A percentile compares a stretch with the other conserved stretches of the same genome.
These are phyloP conservation scores for Perdix hodgsoniae DNA, from an alignment of 2,797 vertebrate species.

Conservation along the genomic window DNA sequence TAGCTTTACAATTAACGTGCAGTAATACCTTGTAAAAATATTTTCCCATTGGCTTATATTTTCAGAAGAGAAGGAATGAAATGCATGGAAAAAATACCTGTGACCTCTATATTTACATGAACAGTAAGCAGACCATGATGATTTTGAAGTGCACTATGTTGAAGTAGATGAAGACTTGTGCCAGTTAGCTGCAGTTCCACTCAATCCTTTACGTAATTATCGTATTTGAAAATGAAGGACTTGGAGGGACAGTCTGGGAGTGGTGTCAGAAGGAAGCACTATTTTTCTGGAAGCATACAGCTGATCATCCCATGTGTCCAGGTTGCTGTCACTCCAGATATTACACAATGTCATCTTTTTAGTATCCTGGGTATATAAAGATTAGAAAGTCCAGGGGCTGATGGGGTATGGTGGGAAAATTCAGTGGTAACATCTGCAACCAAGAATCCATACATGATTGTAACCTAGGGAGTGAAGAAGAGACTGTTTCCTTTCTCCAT, in stretches of 20 bases:
- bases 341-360: not conserved
- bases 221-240: not conserved
- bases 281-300: not conserved
- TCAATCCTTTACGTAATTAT: not conserved
- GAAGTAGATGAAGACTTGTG: not conserved
- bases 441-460: not conserved
- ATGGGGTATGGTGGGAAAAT: not conserved
- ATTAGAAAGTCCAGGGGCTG: not conserved
- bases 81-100: not conserved
- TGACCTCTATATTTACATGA: not conserved
- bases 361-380: not conserved
- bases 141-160: not conserved
- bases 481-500: not conserved
- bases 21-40: constrained; percentile 29
- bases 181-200: not conserved
- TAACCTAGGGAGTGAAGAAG: not conserved
- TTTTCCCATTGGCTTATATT: not conserved
- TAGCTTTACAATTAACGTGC: not conserved
- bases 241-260: not conserved
- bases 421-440: not conserved
- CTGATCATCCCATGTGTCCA: not conserved
- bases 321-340: not conserved
- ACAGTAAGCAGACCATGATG: not conserved
- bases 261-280: not conserved
- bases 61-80: not conserved